A percentile compares a stretch with the other conserved stretches of the same genome.
phyloP scores from a whole-genome alignment of 2,113 vertebrate genomes.

The Ameiurus melas region DNA sequence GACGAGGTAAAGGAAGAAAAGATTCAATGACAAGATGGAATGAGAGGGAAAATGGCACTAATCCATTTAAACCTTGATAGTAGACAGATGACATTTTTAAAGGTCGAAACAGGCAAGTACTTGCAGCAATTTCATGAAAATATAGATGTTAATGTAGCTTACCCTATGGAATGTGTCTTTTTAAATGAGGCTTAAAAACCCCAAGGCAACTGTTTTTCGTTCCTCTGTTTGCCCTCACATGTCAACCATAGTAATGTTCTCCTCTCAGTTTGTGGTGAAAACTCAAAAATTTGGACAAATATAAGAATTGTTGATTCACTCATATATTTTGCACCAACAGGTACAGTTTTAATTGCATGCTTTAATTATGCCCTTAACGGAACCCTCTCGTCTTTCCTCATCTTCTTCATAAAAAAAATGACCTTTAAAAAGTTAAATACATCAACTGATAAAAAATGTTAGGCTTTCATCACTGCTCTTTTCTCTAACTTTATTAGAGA shows the following conservation, averaged over 20 bases:
- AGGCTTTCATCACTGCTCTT: background rate
- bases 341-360: background rate
- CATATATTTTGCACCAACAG: background rate
- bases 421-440: background rate
- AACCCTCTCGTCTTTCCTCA: background rate
- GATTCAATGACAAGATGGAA: constrained; percentile 23
- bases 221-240: constrained; percentile 5
- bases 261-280: constrained; percentile 9
- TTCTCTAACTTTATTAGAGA: background rate
- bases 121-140: background rate
- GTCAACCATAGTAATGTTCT: background rate
- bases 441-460: constrained; percentile 1
- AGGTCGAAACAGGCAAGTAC: background rate
- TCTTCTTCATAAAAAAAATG: background rate
- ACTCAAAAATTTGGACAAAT: background rate
- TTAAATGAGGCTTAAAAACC: background rate
- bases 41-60: constrained; percentile 12
- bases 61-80: constrained; percentile 13
- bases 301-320: background rate
- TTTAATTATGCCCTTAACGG: background rate
- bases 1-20: background rate
- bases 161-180: constrained; percentile 1
- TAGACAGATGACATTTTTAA: constrained; percentile 37
- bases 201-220: background rate
- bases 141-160: background rate